phyloP scores from a whole-genome alignment of 2,797 vertebrate genomes.

The Oreochromis grahami region DNA sequence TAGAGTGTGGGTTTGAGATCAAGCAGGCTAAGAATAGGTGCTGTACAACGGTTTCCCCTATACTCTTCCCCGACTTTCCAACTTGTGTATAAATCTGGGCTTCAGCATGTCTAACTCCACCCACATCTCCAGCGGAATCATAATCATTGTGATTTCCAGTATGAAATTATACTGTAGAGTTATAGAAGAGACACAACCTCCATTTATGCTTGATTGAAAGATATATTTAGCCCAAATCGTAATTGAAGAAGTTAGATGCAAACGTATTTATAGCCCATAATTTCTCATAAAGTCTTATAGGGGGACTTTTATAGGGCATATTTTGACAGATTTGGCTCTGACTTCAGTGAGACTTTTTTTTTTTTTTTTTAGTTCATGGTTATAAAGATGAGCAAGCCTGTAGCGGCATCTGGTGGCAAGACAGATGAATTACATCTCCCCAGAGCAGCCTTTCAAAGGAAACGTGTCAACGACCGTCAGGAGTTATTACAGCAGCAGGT shows the following conservation, averaged over 20 bases:
- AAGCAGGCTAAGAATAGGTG: not conserved
- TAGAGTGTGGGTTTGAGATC: not conserved
- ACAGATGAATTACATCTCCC: not conserved
- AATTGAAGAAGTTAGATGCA: not conserved
- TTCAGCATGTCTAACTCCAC: not conserved
- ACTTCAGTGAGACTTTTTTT: not conserved
- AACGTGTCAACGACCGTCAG: not conserved
- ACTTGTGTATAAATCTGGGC: not conserved
- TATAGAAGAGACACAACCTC: not conserved
- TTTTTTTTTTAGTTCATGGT: not conserved
- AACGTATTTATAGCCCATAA: not conserved
- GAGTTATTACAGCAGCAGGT: not conserved
- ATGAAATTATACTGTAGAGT: not conserved
- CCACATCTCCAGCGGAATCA: not conserved
- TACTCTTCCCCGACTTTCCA: not conserved
- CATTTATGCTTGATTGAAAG: not conserved
- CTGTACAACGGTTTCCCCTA: not conserved
- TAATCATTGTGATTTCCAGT: not conserved
- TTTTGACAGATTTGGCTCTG: not conserved
- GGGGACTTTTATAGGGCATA: not conserved
- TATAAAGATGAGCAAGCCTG: not conserved
- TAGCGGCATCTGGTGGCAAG: conserved; percentile 36
- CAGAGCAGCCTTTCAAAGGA: not conserved
- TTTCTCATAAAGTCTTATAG: not conserved
- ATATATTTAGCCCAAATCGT: not conserved